Evolutionary conservation across 1,140 invertebrate genomes (phyloP).

Genomic region (Aphaenogaster rudis): DNA sequence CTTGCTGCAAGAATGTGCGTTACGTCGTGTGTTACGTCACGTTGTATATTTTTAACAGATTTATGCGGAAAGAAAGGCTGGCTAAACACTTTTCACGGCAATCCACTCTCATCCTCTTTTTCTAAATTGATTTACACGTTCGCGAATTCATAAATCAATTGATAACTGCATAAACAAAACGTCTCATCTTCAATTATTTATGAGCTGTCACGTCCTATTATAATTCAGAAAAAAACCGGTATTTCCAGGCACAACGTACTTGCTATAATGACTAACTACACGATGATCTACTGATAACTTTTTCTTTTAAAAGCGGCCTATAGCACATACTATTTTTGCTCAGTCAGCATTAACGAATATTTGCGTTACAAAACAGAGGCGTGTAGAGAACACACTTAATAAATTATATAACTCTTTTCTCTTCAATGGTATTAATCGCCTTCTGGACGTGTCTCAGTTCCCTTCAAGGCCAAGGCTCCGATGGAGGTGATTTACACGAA

Average conservation of each 20-base stretch:
- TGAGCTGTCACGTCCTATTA: not conserved
- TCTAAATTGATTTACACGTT: not conserved
- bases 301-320: not conserved
- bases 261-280: not conserved
- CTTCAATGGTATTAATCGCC: not conserved
- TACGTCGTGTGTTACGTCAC: not conserved
- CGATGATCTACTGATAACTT: not conserved
- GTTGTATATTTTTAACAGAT: not conserved
- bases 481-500: slow-evolving; percentile 83
- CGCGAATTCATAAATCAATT: not conserved
- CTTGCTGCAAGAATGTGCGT: not conserved
- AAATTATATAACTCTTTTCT: not conserved
- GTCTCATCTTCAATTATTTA: slow-evolving; percentile 5
- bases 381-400: not conserved
- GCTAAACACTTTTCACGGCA: not conserved
- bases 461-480: slow-evolving; percentile 68
- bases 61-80: not conserved
- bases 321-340: not conserved
- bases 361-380: not conserved
- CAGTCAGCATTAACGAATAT: not conserved
- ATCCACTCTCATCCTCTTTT: not conserved
- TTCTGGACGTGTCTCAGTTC: slow-evolving; percentile 39
- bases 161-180: not conserved
- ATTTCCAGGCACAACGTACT: not conserved
- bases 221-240: not conserved